Evolutionary conservation across 2,888 invertebrate species (phyloP).

Genomic region (Torymus aiolomorphi): DNA sequence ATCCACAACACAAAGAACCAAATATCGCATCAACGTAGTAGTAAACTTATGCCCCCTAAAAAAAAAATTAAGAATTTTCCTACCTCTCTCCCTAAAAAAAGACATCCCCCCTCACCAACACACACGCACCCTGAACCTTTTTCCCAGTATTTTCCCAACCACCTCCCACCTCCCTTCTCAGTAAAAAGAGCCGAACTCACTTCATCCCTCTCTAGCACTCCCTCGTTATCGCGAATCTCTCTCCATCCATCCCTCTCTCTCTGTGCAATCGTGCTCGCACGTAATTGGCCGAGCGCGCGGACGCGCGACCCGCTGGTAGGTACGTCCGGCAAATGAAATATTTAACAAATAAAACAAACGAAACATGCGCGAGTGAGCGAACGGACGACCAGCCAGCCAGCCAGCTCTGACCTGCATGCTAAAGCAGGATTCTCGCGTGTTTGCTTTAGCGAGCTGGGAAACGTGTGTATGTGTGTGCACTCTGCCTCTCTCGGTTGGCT

Average conservation of each 20-base stretch:
- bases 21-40: too few relatives aligned
- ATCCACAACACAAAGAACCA: too few relatives aligned
- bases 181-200: too few relatives aligned
- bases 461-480: constrained; percentile 60
- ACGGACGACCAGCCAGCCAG: too few relatives aligned
- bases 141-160: neutral
- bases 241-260: neutral
- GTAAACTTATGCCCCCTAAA: too few relatives aligned
- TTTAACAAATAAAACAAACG: constrained; percentile 76
- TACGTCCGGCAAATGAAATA: constrained; percentile 74
- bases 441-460: constrained; percentile 48
- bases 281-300: constrained; percentile 38
- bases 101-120: too few relatives aligned
- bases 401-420: constrained; percentile 72
- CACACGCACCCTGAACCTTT: too few relatives aligned
- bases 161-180: neutral
- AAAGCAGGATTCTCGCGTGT: constrained; percentile 71
- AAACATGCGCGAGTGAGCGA: constrained; percentile 63
- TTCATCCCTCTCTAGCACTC: constrained; percentile 4
- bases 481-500: neutral
- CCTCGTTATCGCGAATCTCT: neutral
- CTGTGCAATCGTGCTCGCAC: constrained; percentile 28
- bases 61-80: too few relatives aligned
- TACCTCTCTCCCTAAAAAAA: too few relatives aligned
- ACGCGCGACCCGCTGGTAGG: neutral